Base-by-base conservation (phyloP, 2,888 invertebrate species). In the Zeuzera pyrina region DNA sequence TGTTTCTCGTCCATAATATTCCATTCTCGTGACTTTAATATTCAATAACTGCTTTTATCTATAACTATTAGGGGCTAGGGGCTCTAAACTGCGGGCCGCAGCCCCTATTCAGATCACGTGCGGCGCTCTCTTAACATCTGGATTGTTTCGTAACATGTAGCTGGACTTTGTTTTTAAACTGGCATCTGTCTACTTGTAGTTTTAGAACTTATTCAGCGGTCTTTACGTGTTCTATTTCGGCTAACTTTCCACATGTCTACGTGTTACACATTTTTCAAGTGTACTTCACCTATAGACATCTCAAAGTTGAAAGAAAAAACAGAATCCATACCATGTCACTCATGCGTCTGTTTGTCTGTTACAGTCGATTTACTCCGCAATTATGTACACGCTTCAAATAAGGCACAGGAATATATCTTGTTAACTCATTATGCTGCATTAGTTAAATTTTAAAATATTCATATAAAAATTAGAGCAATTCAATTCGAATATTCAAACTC, bases 61-160 rank as follows among this genome's bases (percentile, higher is more conserved):
- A 51, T 54, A 59, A 60, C 59, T 64, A 58, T 62, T 52, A 52
- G 44, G 47, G 39, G 42, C 39, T 40, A 33, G 41, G 31, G 39
- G 34, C 26, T 36, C 31, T 34, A 37, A 38, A 40, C 38, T 30
- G 38, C 30, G 39, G 29, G 29, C 28, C 38, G 31, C 14, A 31
- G 40, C 42, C 46, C 38, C 30, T 39, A 74, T 70, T 68, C 74
- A 11, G 48, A 46, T 59, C 78, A 78, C 78, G 78, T 76, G 45
- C 49, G 34, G 34, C 48, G 52, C 60, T 62, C 68, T 73, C 76
- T 73, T 74, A 71, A 55, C 73, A 73, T 76, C 73, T 73, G 77
- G 74, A 68, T 72, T 73, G 76, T 73, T 76, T 69, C 60, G 71
- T 53, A 70, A 68, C 73, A 67, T 59, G 59, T 56, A 65, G 65